These are phyloP conservation scores for Zaprionus ghesquierei DNA, from an alignment of 1,140 invertebrate species.

Conservation along the genomic window DNA sequence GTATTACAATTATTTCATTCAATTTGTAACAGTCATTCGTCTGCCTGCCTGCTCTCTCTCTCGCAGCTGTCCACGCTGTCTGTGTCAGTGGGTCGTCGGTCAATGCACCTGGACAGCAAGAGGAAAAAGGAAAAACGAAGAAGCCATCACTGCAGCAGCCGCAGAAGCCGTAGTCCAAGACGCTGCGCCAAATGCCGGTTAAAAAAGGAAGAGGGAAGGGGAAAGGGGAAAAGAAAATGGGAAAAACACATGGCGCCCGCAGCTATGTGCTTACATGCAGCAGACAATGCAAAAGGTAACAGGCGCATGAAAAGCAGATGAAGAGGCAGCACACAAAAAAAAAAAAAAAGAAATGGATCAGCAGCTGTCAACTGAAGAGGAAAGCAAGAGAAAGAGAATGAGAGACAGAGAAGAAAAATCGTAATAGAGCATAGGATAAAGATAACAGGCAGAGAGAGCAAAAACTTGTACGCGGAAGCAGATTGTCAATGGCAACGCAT, in stretches of 20 bases:
- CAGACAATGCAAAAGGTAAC: constrained; percentile 55
- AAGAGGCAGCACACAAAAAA: constrained; percentile 28
- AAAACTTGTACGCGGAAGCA: constrained; percentile 57
- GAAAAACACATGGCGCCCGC: constrained; percentile 63
- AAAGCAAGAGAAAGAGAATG: constrained; percentile 15
- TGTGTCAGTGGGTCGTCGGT: constrained; percentile 65
- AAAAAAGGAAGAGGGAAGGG: constrained; percentile 4
- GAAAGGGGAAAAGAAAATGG: constrained; percentile 45
- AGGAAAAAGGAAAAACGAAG: neutral
- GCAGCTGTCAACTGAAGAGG: constrained; percentile 35
- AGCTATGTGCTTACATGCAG: constrained; percentile 57
- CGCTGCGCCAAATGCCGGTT: constrained; percentile 18
- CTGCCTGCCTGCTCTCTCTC: no score
- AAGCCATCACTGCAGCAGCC: constrained; percentile 12
- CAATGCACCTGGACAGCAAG: constrained; percentile 54
- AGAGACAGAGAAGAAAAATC: neutral
- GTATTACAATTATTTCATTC: constrained; percentile 8
- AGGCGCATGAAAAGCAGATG: constrained; percentile 43
- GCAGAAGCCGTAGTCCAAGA: constrained; percentile 28
- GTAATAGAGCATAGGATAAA: constrained; percentile 1
- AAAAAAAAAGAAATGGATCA: constrained; percentile 17
- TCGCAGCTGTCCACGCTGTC: constrained; percentile 2
- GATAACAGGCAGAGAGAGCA: constrained; percentile 15
- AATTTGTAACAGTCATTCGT: constrained; percentile 1
- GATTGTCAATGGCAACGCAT: constrained; percentile 57